Evolutionary conservation across 1,140 invertebrate species (phyloP).

Genomic region (Oreohelix idahoensis): DNA sequence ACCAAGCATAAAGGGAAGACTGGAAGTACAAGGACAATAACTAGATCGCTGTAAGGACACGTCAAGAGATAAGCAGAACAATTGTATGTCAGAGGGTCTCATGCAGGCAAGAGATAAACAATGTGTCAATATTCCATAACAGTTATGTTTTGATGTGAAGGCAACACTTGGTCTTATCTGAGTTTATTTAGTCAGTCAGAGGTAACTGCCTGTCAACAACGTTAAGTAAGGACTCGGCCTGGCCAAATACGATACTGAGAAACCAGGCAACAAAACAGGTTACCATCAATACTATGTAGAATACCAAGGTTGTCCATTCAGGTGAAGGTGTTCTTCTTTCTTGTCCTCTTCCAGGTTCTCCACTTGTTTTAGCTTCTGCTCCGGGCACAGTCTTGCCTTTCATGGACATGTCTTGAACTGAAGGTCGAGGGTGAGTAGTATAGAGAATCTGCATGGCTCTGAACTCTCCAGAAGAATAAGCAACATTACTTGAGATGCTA

Average conservation of each 20-base stretch:
- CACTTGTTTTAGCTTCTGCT: background rate
- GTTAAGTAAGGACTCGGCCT: background rate
- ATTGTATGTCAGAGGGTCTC: too few relatives aligned
- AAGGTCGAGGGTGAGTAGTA: too few relatives aligned
- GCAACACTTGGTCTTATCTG: too few relatives aligned
- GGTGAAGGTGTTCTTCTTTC: background rate
- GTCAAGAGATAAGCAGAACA: too few relatives aligned
- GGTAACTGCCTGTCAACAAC: constrained; percentile 1
- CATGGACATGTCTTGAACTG: background rate
- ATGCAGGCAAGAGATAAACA: too few relatives aligned
- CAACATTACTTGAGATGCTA: background rate
- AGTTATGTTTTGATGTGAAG: too few relatives aligned
- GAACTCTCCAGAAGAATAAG: background rate
- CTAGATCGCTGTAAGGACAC: too few relatives aligned
- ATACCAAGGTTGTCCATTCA: constrained; percentile 12
- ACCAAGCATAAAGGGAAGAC: too few relatives aligned
- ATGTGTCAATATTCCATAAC: too few relatives aligned
- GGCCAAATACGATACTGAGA: background rate
- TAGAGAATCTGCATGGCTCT: background rate
- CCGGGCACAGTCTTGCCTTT: background rate
- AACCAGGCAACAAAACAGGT: constrained; percentile 23
- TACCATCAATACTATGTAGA: constrained; percentile 1
- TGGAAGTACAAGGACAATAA: too few relatives aligned
- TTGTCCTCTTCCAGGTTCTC: background rate
- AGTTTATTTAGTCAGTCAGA: background rate